A percentile compares a stretch with the other conserved stretches of the same genome.
These are phyloP conservation scores for Melanotaenia parkinsoni DNA, from an alignment of 2,797 vertebrate genomes.

Conservation along the genomic window DNA sequence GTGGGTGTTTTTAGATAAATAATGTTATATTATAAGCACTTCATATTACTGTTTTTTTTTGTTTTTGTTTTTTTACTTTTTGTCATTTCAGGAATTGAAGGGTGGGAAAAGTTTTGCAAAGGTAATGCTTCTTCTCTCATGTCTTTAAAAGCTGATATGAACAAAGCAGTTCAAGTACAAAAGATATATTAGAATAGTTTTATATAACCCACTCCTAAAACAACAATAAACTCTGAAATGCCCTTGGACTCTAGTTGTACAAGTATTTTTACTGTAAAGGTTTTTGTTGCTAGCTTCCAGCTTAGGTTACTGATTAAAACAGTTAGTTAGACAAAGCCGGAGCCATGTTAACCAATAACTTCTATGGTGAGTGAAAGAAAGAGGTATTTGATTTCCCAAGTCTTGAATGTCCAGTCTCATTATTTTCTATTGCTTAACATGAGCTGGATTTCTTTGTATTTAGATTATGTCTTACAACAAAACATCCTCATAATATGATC, in stretches of 20 bases:
- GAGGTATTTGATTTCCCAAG: slow-evolving; percentile 17
- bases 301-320: slow-evolving; percentile 61
- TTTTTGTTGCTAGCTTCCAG: slow-evolving; percentile 40
- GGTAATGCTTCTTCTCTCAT: slow-evolving; percentile 79
- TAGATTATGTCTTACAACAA: neutral
- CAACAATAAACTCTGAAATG: slow-evolving; percentile 10
- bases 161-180: slow-evolving; percentile 7
- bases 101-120: slow-evolving; percentile 95
- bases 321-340: slow-evolving; percentile 27
- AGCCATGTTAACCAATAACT: slow-evolving; percentile 62
- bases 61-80: slow-evolving; percentile 22
- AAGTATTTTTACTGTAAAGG: slow-evolving; percentile 10
- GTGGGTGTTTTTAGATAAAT: neutral
- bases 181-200: slow-evolving; percentile 18
- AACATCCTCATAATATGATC: neutral
- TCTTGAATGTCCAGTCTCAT: slow-evolving; percentile 2
- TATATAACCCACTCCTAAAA: slow-evolving; percentile 32
- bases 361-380: slow-evolving; percentile 18
- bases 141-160: slow-evolving; percentile 17
- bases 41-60: neutral
- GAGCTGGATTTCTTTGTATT: neutral
- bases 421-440: neutral
- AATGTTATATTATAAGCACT: neutral
- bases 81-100: slow-evolving; percentile 90
- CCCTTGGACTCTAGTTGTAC: neutral